A percentile compares a stretch with the other conserved stretches of the same genome.
Conservation (phyloP, 1,140 invertebrate genomes). For the Trachymyrmex septentrionalis region DNA sequence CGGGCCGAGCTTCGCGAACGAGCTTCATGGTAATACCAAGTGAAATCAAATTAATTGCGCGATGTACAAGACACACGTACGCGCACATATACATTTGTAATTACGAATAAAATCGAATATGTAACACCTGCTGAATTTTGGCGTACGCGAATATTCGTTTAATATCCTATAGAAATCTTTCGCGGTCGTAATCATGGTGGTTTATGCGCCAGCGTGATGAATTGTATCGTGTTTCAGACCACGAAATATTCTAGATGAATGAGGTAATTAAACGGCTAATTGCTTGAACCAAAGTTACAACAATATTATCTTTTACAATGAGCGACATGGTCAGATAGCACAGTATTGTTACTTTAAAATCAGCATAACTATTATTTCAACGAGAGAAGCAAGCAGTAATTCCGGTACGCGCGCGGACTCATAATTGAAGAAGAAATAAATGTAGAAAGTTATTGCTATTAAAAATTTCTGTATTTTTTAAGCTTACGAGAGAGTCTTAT, state of each 20-base stretch:
- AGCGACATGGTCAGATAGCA: not conserved
- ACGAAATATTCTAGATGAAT: conserved; percentile 28
- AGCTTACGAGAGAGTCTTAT: not conserved
- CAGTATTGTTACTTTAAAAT: not conserved
- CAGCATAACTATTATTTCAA: not conserved
- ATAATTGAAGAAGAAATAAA: not conserved
- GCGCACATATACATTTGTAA: not conserved
- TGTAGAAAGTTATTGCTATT: not conserved
- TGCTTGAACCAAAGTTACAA: conserved; percentile 1
- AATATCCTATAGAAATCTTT: conserved; percentile 18
- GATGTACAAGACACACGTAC: not conserved
- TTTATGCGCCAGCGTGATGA: not conserved
- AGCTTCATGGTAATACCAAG: not conserved
- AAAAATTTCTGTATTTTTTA: not conserved
- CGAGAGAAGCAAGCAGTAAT: not conserved
- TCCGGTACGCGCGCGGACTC: too few species aligned
- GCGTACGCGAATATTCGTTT: conserved; percentile 4
- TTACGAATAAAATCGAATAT: conserved; percentile 45
- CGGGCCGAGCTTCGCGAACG: not conserved
- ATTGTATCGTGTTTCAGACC: not conserved
- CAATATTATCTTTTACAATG: not conserved
- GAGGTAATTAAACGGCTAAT: conserved; percentile 20
- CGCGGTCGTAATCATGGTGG: conserved; percentile 21
- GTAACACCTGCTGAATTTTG: conserved; percentile 17
- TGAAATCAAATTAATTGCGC: conserved; percentile 58